These are phyloP conservation scores for Eleginops maclovinus DNA, from an alignment of 2,113 vertebrate genomes.

Conservation along the genomic window DNA sequence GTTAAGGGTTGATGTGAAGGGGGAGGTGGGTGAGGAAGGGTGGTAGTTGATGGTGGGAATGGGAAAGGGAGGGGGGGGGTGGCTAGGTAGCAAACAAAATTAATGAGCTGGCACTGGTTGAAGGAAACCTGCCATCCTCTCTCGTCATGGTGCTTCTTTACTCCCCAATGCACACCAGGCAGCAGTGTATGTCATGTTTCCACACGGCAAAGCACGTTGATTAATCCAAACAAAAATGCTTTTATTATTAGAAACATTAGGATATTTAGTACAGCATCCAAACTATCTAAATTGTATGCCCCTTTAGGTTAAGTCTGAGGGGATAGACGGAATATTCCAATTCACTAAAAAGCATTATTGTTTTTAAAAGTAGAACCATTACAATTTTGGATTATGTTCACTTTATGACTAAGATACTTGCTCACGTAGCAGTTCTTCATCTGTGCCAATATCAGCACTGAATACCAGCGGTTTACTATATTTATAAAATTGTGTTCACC, in stretches of 20 bases:
- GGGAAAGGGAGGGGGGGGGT: constrained; percentile 12
- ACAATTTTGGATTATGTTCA: constrained; percentile 7
- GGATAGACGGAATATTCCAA: background rate
- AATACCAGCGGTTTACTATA: constrained; percentile 1
- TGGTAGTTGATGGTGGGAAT: constrained; percentile 27
- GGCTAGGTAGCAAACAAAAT: constrained; percentile 79
- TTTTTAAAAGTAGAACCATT: constrained; percentile 7
- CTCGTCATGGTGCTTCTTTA: constrained; percentile 77
- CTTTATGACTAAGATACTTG: background rate
- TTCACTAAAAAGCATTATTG: background rate
- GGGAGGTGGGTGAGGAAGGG: constrained; percentile 47
- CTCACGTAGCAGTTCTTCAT: constrained; percentile 1
- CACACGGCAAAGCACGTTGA: constrained; percentile 38
- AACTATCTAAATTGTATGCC: constrained; percentile 5
- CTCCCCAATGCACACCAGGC: constrained; percentile 59
- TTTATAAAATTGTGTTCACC: background rate
- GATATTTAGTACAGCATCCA: constrained; percentile 32
- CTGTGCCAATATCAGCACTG: constrained; percentile 1
- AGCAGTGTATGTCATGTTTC: constrained; percentile 39
- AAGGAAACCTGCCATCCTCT: constrained; percentile 82
- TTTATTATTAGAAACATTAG: constrained; percentile 34
- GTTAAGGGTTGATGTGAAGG: constrained; percentile 75
- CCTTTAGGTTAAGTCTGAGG: constrained; percentile 19
- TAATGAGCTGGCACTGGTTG: constrained; percentile 85
- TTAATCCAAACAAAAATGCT: constrained; percentile 46